These are phyloP conservation scores for Mantis religiosa DNA, from an alignment of 2,888 invertebrate genomes.

Conservation along the genomic window DNA sequence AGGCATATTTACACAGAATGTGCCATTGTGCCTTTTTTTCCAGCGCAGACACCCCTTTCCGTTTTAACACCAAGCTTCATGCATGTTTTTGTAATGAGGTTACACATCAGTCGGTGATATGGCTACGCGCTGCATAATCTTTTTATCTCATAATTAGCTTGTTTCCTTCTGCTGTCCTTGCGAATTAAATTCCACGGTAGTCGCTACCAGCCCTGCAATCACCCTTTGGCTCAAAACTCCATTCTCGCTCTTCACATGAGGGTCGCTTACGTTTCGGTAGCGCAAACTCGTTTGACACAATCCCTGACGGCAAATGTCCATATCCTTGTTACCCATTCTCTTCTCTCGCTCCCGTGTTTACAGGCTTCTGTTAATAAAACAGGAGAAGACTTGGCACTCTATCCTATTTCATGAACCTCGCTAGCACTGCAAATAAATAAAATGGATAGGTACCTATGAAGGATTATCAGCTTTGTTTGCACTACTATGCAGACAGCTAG, in stretches of 20 bases:
- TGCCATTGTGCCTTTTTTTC: background rate
- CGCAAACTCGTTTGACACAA: background rate
- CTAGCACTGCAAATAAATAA: no score
- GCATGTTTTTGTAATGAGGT: background rate
- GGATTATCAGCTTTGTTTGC: no score
- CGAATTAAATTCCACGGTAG: background rate
- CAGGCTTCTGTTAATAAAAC: background rate
- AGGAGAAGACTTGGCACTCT: background rate
- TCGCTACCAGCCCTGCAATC: background rate
- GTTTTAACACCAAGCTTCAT: background rate
- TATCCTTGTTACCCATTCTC: background rate
- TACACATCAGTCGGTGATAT: background rate
- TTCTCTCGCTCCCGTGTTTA: background rate
- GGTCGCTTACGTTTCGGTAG: background rate
- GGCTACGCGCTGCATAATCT: background rate
- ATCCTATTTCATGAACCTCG: background rate
- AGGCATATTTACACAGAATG: background rate
- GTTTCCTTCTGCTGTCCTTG: background rate
- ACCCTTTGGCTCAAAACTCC: background rate
- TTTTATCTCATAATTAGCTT: slow-evolving; percentile 1
- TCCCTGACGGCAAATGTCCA: background rate
- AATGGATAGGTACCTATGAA: no score
- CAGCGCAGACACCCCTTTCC: background rate
- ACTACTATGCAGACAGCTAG: no score
- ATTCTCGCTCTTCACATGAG: background rate